Evolutionary conservation across 2,113 vertebrate genomes (phyloP).

Genomic region (Cephalopterus ornatus): DNA sequence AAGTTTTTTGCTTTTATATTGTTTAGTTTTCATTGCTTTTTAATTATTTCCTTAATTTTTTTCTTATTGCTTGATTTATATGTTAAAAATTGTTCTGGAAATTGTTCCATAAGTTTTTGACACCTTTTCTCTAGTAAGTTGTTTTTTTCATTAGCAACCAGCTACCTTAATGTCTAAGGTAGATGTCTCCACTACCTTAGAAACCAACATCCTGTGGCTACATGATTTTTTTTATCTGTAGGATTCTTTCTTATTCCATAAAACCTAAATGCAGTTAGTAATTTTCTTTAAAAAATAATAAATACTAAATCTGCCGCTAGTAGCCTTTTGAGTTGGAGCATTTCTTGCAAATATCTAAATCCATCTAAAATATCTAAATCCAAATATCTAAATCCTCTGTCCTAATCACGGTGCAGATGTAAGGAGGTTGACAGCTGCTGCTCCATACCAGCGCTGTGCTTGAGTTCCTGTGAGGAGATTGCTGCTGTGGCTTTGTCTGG

Average conservation of each 20-base stretch:
- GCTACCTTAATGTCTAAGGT: neutral
- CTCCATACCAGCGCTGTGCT: neutral
- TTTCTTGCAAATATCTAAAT: constrained; percentile 13
- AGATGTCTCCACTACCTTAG: neutral
- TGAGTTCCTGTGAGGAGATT: neutral
- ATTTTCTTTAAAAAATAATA: constrained; percentile 24
- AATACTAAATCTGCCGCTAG: neutral
- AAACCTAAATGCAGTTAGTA: constrained; percentile 5
- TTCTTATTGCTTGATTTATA: neutral
- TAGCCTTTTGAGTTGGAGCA: neutral
- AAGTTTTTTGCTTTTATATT: neutral
- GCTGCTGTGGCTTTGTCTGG: neutral
- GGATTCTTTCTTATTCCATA: neutral
- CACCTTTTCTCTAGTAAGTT: neutral
- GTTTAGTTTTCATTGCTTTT: neutral
- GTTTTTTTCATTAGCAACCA: neutral
- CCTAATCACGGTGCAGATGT: neutral
- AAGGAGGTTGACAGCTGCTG: constrained; percentile 9
- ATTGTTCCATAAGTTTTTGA: neutral
- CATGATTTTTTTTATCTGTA: neutral
- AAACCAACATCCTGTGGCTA: neutral
- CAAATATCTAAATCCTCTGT: neutral
- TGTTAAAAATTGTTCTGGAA: neutral
- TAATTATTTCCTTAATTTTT: neutral
- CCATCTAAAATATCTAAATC: neutral